Percentiles rank a stretch among this genome's conserved stretches.
phyloP scores from a whole-genome alignment of 2,888 invertebrate species.

The Cosmorhoe ocellata region DNA sequence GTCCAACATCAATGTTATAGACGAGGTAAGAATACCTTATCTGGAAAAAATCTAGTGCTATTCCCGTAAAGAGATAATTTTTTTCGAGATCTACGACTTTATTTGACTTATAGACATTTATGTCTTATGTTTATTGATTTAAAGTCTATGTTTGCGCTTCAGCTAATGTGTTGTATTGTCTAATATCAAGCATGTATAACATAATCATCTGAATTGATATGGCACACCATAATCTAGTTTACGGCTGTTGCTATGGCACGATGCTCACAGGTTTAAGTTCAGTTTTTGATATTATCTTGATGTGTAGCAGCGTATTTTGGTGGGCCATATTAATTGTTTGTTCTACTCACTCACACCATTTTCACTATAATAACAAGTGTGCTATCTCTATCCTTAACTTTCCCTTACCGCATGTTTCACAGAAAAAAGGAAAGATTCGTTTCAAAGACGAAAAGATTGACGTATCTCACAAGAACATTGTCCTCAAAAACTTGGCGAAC shows the following conservation, averaged over 20 bases:
- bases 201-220: too few species aligned
- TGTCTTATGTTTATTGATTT: too few species aligned
- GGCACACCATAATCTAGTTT: not conserved
- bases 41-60: too few species aligned
- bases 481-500: slow-evolving; percentile 70
- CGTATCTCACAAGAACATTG: slow-evolving; percentile 72
- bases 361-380: slow-evolving; percentile 18
- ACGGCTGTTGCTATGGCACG: not conserved
- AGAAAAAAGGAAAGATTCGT: slow-evolving; percentile 71
- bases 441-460: slow-evolving; percentile 67
- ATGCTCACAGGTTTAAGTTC: not conserved
- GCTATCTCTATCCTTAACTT: slow-evolving; percentile 48
- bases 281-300: too few species aligned
- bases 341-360: not conserved
- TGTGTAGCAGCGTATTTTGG: too few species aligned
- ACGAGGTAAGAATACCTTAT: slow-evolving; percentile 61
- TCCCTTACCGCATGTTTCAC: slow-evolving; percentile 58
- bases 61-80: too few species aligned
- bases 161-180: slow-evolving; percentile 25
- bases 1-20: slow-evolving; percentile 60
- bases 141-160: slow-evolving; percentile 22
- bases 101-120: too few species aligned
- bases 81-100: too few species aligned
- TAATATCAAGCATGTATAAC: slow-evolving; percentile 20
- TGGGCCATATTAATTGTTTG: not conserved